phyloP scores from a whole-genome alignment of 2,113 vertebrate genomes.

The Macrotis lagotis region DNA sequence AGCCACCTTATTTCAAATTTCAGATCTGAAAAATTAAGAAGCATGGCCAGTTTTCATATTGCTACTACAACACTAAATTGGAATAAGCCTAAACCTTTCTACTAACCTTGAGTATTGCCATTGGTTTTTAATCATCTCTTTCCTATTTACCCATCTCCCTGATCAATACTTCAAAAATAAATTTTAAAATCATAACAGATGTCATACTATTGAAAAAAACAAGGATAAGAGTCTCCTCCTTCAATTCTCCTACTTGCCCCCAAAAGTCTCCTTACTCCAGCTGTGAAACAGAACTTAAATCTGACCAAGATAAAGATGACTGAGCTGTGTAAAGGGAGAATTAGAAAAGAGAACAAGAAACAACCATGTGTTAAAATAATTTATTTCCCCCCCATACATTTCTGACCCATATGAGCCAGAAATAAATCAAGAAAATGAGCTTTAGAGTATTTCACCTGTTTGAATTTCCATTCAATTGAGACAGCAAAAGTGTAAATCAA shows the following conservation, averaged over 20 bases:
- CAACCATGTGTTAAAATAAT: constrained; percentile 81
- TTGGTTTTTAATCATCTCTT: not conserved
- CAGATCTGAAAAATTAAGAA: constrained; percentile 4
- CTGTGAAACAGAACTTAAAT: constrained; percentile 29
- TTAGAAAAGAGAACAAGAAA: constrained; percentile 48
- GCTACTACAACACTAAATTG: constrained; percentile 42
- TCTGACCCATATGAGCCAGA: constrained; percentile 49
- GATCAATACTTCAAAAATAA: constrained; percentile 3
- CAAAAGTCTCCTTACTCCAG: not conserved
- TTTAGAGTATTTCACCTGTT: constrained; percentile 66
- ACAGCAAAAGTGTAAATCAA: constrained; percentile 55
- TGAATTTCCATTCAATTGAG: constrained; percentile 45
- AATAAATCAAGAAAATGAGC: constrained; percentile 36
- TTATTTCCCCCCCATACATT: constrained; percentile 75
- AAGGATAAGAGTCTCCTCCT: not conserved
- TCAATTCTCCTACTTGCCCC: not conserved
- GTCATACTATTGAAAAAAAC: not conserved
- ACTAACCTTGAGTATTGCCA: not conserved
- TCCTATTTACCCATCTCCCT: not conserved
- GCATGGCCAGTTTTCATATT: not conserved
- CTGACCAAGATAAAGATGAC: constrained; percentile 24
- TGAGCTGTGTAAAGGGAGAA: not conserved
- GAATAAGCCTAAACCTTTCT: not conserved
- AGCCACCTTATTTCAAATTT: constrained; percentile 16
- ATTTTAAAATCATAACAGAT: constrained; percentile 37